Conservation (phyloP, 2,888 invertebrate species). For the Muschampia plurimacula region DNA sequence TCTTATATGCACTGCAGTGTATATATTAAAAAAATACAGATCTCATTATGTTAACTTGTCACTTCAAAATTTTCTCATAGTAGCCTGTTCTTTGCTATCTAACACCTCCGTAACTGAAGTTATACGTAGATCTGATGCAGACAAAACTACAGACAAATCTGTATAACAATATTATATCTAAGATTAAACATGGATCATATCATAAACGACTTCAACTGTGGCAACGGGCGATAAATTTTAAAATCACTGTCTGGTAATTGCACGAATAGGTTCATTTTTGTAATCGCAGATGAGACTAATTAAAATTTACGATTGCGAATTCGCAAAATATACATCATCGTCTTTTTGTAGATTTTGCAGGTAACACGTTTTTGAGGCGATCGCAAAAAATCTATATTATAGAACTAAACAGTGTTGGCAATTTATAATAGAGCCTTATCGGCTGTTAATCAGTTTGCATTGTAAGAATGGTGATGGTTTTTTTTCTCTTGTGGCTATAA, state of each 20-base stretch:
- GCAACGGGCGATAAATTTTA: constrained; percentile 34
- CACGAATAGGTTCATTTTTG: constrained; percentile 45
- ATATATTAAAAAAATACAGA: no score
- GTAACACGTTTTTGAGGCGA: constrained; percentile 49
- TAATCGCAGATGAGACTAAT: constrained; percentile 45
- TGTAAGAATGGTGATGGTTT: constrained; percentile 51
- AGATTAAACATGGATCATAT: constrained; percentile 1
- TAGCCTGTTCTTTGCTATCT: no score
- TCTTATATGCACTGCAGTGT: no score
- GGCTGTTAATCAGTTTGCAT: constrained; percentile 55
- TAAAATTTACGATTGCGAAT: constrained; percentile 46
- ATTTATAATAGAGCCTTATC: constrained; percentile 59
- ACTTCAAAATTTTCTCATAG: no score
- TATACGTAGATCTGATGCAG: neutral
- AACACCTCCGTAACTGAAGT: neutral
- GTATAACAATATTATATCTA: neutral
- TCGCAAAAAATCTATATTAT: constrained; percentile 50
- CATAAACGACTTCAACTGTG: constrained; percentile 6
- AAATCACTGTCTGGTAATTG: constrained; percentile 43
- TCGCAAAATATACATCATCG: constrained; percentile 47
- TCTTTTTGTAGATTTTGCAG: constrained; percentile 41
- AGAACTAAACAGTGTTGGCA: constrained; percentile 52
- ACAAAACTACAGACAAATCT: neutral
- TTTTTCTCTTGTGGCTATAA: constrained; percentile 48
- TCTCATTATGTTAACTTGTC: no score